Base-by-base conservation (phyloP, 2,888 invertebrate genomes). In the Choristoneura rosaceana region DNA sequence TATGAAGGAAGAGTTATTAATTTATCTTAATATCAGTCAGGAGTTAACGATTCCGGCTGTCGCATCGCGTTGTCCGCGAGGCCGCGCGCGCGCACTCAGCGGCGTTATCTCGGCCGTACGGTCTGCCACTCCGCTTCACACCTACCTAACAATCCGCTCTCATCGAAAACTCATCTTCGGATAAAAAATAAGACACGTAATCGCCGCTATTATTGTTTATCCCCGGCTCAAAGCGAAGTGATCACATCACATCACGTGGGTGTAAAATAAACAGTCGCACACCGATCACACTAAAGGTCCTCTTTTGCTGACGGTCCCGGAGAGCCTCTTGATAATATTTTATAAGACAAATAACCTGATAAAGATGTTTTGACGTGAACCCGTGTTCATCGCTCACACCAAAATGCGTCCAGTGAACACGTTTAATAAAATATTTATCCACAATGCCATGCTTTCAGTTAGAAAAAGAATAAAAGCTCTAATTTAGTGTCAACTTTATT, bases 321-420 rank as follows among this genome's bases (percentile, higher is more conserved):
- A 89, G 91, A 90, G 91, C 89, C 93, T 90, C 93, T 93, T 89
- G 93, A 94, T 93, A 93, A 93, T 93, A 93, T 93, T 94, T 93
- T 93, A 93, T 93, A 94, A 94, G 93, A 94, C 94, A 94, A 94
- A 93, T 93, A 94, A 93, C 93, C 90, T 90, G 93, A 94, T 94
- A 93, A 93, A 94, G 93, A 94, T 93, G 93, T 94, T 94, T 92
- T 94, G 94, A 94, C 94, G 91, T 92, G 93, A 90, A 94, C 91
- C 93, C 90, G 89, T 93, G 93, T 94, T 92, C 93, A 92, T 92
- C 92, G 93, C 92, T 93, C 92, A 93, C 91, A 93, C 93, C 90
- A 91, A 93, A 93, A 93, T 93, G 93, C 90, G 90, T 89, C 87
- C 92, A 92, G 81, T 92, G 93, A 90, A 90, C 90, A 88, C 86